Evolutionary conservation across 1,140 invertebrate genomes (phyloP).

Genomic region (Nomia melanderi): DNA sequence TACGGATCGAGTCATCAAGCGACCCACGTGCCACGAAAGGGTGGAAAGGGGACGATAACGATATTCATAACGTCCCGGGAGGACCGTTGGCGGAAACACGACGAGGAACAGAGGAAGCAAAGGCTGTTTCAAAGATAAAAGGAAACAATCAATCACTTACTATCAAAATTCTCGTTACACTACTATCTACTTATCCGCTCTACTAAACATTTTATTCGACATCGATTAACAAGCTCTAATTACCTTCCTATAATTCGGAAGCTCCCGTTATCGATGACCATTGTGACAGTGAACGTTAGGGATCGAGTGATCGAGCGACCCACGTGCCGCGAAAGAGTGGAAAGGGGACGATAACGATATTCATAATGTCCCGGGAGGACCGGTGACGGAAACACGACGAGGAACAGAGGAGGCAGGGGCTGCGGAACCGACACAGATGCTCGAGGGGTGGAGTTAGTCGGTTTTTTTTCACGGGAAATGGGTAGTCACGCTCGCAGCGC

Average conservation of each 20-base stretch:
- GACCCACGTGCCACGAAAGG: not conserved
- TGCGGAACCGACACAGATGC: not conserved
- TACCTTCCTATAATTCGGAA: too few species aligned
- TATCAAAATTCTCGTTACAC: too few species aligned
- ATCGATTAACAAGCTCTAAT: too few species aligned
- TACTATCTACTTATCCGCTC: too few species aligned
- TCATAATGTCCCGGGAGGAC: conserved; percentile 20
- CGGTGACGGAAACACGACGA: not conserved
- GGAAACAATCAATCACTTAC: too few species aligned
- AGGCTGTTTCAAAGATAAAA: too few species aligned
- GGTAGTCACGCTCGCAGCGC: not conserved
- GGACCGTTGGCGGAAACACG: not conserved
- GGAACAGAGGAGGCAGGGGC: too few species aligned
- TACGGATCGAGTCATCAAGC: not conserved
- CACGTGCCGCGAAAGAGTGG: not conserved
- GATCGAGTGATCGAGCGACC: not conserved
- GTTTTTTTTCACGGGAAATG: conserved; percentile 18
- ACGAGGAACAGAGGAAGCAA: too few species aligned
- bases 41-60: conserved; percentile 10
- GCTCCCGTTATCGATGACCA: not conserved
- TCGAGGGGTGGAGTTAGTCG: not conserved
- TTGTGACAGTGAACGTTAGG: not conserved
- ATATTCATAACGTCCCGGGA: conserved; percentile 20
- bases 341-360: conserved; percentile 24
- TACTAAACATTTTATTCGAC: too few species aligned